Base-by-base conservation (phyloP, 2,113 vertebrate species). In the Grus americana region DNA sequence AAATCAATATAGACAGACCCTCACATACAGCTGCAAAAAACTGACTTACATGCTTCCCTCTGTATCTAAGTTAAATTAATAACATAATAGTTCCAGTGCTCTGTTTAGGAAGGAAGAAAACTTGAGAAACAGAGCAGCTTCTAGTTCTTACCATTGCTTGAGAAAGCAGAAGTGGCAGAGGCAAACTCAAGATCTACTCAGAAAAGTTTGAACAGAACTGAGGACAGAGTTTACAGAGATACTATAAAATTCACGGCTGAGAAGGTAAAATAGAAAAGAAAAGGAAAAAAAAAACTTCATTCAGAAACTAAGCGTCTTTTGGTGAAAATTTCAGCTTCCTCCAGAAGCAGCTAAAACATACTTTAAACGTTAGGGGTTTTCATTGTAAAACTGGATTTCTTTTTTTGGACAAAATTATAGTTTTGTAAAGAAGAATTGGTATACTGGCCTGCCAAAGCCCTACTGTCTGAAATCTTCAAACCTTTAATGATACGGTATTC, bases 401-500 rank as follows among this genome's bases (percentile, higher is more conserved):
- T 83, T 92, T 85, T 91, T 84, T 65, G 63, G 72, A 95, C 38
- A 86, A 90, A 95, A 94, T 91, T 78, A 88, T 3, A 90, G 59
- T 49, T 95, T 86, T 88, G 9, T 74, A 55, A 81, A 66, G 63
- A 92, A 63, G 63, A 91, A 84, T 50, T 95, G 58, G 54, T 66
- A 88, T 32, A 82, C 30, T 65, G 36, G 67, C 30, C 58, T 92
- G 71, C 63, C 92, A 93, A 90, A 81, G 59, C 42, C 59, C 38
- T 66, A 26, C 46, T 36, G 18, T 73, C 74, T 91, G 55, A 95
- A 49, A 86, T 49, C 72, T 80, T 92, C 79, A 80, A 83, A 70
- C 72, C 29, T 88, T 88, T 93, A 88, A 95, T 74, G 46, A 86
- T 26, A 78, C 2, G 5, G 19, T 83, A 32, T 76, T 62, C 50